Conservation (phyloP, 2,888 invertebrate species). For the Gryllus longicercus region DNA sequence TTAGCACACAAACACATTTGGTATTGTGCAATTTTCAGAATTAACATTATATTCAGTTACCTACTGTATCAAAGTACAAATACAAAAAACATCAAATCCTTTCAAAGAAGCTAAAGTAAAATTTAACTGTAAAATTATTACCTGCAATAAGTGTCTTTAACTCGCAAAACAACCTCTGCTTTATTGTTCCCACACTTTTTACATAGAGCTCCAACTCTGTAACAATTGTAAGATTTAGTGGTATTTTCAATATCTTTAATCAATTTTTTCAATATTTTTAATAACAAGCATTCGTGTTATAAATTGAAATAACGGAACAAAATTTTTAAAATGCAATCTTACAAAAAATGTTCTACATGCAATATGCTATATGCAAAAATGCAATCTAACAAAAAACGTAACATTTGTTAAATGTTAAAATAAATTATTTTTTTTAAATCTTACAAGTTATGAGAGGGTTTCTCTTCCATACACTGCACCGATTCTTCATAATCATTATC, state of each 20-base stretch:
- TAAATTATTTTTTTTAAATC: background rate
- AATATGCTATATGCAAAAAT: no score
- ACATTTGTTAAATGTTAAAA: no score
- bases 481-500: slow-evolving; percentile 41
- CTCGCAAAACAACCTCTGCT: slow-evolving; percentile 56
- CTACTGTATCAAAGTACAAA: background rate
- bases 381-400: no score
- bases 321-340: background rate
- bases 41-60: no score
- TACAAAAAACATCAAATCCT: slow-evolving; percentile 4
- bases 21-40: no score
- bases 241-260: background rate
- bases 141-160: slow-evolving; percentile 66
- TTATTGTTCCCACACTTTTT: slow-evolving; percentile 58
- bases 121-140: slow-evolving; percentile 27
- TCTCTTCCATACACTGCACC: slow-evolving; percentile 35
- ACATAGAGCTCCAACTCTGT: slow-evolving; percentile 49
- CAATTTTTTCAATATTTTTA: no score
- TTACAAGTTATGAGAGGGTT: slow-evolving; percentile 26
- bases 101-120: background rate
- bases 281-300: background rate
- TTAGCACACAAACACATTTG: no score
- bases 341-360: no score
- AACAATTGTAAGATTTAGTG: slow-evolving; percentile 39
- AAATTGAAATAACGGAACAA: background rate